Base-by-base conservation (phyloP, 2,113 vertebrate species). In the Scalopus aquaticus region DNA sequence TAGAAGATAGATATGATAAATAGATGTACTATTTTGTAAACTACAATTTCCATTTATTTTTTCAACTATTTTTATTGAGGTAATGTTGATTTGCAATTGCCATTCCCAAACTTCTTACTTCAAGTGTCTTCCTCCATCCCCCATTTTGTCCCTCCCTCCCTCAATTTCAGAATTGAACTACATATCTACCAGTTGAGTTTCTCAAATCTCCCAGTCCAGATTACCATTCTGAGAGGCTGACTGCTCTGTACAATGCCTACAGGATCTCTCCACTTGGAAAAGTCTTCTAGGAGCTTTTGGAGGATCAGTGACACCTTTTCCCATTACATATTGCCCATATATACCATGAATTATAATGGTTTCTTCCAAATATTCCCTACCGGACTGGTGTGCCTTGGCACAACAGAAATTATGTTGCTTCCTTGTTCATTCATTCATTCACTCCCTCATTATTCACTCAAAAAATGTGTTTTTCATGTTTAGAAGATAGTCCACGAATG, bases 341-440 rank as follows among this genome's bases (percentile, higher is more conserved):
- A 24, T n/a, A 1, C 3, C 6, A 22, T 3, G 30, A 6, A 22
- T 30, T 24, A 11, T 3, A n/a, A 22, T 9, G 26, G 4, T 44
- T 12, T 73, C 62, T 80, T 86, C 65, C 16, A n/a, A 26, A 69
- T 19, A 70, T 32, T 42, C 49, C 30, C 3, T 3, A 20, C 19
- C 9, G n/a, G 9, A 17, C 15, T 64, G 30, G 65, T 49, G 12
- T 44, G 5, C 22, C 22, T 62, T 42, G 22, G 32, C 28, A n/a
- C n/a, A n/a, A 9, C 4, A 80, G 12, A 9, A 46, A 56, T 19
- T 6, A 3, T 22, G 9, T 22, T 37, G 37, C 20, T 67, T 54
- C 1, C 37, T 64, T 13, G 32, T 39, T 67, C 8, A 56, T 7
- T 56, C 1, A 79, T 37, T 62, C 39, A 42, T 51, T 64, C 24